Evolutionary conservation across 1,140 invertebrate genomes (phyloP).

Genomic region (Armadillidium nasatum): DNA sequence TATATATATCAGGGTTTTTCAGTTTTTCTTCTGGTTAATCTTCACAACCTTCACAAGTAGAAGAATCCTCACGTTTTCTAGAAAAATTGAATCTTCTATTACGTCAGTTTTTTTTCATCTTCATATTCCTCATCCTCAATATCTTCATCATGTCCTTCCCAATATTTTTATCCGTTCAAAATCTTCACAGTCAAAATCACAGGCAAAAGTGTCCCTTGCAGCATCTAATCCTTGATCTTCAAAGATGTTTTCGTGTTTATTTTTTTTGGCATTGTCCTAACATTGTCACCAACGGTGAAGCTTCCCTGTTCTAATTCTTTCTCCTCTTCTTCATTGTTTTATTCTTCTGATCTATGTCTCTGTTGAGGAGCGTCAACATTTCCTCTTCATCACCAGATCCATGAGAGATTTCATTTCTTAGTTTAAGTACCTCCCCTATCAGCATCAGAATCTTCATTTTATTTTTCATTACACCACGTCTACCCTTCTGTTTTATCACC

Average conservation of each 20-base stretch:
- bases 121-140: slow-evolving; percentile 52
- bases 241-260: slow-evolving; percentile 74
- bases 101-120: slow-evolving; percentile 54
- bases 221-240: slow-evolving; percentile 91
- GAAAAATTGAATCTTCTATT: too few species aligned
- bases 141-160: slow-evolving; percentile 44
- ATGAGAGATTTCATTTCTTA: too few species aligned
- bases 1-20: too few species aligned
- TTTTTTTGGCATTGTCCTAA: slow-evolving; percentile 80
- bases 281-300: slow-evolving; percentile 96
- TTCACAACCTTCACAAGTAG: too few species aligned
- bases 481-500: too few species aligned
- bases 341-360: slow-evolving; percentile 56
- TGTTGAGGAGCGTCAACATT: slow-evolving; percentile 52
- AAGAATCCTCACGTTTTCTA: too few species aligned
- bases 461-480: too few species aligned
- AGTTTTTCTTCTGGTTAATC: too few species aligned
- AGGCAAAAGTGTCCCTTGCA: slow-evolving; percentile 98
- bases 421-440: slow-evolving; percentile 34
- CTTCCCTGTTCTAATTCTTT: slow-evolving; percentile 60
- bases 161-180: slow-evolving; percentile 44
- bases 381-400: too few species aligned
- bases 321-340: slow-evolving; percentile 64
- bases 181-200: slow-evolving; percentile 91
- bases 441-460: slow-evolving; percentile 43